These are phyloP conservation scores for Sarcophaga caerulescens DNA, from an alignment of 2,888 invertebrate genomes.

Conservation along the genomic window DNA sequence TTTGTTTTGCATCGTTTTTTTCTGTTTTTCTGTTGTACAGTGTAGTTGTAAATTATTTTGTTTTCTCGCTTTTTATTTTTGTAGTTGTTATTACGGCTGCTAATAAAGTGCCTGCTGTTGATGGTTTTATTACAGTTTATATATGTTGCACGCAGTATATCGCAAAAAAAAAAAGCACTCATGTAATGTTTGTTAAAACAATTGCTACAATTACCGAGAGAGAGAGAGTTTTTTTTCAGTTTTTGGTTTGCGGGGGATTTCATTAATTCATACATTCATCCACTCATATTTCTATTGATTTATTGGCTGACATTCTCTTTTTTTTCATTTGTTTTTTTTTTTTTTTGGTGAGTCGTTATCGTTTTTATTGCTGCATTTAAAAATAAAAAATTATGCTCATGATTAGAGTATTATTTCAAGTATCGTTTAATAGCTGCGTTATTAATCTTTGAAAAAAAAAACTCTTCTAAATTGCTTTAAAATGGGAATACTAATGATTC, in stretches of 20 bases:
- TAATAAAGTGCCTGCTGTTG: neutral
- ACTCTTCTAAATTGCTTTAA: too few species aligned
- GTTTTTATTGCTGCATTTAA: neutral
- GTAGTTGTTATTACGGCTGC: neutral
- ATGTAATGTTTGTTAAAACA: neutral
- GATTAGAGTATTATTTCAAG: too few species aligned
- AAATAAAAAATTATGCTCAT: neutral
- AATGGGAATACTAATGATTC: too few species aligned
- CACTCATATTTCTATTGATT: neutral
- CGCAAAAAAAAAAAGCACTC: neutral
- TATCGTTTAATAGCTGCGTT: too few species aligned
- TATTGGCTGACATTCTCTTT: neutral
- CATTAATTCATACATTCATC: neutral
- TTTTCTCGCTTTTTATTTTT: neutral
- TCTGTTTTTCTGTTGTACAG: neutral
- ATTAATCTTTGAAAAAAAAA: too few species aligned
- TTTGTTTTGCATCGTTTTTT: neutral
- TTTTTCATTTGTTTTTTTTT: neutral
- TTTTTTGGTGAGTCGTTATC: neutral
- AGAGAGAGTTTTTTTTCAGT: too few species aligned
- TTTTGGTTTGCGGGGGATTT: neutral
- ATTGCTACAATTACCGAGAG: neutral
- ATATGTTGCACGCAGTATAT: neutral
- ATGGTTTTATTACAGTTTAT: neutral
- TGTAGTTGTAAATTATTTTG: neutral